Conservation (phyloP, 2,888 invertebrate species). For the Hirudinaria manillensis region DNA sequence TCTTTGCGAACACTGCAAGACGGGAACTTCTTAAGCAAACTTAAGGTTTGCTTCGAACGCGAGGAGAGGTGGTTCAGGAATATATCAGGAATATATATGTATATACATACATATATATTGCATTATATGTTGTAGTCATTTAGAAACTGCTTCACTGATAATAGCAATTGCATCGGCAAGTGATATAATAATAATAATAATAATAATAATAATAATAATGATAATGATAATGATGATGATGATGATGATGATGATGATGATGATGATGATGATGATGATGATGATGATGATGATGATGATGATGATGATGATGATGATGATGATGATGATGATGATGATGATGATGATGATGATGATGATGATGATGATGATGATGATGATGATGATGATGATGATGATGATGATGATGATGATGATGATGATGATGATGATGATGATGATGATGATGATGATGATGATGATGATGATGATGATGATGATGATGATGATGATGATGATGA, state of each 20-base stretch:
- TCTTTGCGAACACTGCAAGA: no score
- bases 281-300: constrained; percentile 33
- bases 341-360: constrained; percentile 29
- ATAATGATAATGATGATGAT: constrained; percentile 13
- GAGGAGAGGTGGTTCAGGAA: no score
- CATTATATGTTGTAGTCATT: no score
- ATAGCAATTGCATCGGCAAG: no score
- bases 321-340: constrained; percentile 31
- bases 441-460: constrained; percentile 30
- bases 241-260: constrained; percentile 24
- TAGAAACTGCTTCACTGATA: no score
- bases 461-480: constrained; percentile 26
- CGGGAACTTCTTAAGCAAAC: no score
- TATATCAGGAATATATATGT: no score
- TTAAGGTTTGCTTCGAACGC: no score
- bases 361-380: constrained; percentile 32
- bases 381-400: constrained; percentile 30
- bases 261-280: constrained; percentile 32
- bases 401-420: constrained; percentile 31
- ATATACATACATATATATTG: no score
- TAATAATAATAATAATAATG: no score
- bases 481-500: constrained; percentile 31
- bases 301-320: constrained; percentile 32
- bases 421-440: constrained; percentile 33
- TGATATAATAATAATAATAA: no score